Evolutionary conservation across 1,140 invertebrate species (phyloP), one percentile per base, ranked within the genome.

Genomic region (Latrodectus geometricus): DNA sequence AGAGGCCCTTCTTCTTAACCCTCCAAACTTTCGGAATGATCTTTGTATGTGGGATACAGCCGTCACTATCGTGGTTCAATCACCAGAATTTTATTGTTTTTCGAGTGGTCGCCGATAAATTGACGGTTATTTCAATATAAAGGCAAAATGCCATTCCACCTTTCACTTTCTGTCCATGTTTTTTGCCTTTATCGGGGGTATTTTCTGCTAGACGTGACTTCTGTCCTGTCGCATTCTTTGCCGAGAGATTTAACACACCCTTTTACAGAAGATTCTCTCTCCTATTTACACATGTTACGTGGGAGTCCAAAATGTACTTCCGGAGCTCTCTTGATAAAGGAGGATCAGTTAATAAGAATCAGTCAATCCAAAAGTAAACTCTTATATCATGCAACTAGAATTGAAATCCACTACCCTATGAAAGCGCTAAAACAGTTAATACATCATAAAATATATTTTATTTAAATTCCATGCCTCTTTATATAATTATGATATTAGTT

Each of bases 71-170:
- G 65, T 65, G 56, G 69, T 74, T 82, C 21, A 52, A 82, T 84
- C 70, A 73, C 69, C 14, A 17, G 66, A 56, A 61, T 86, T 78
- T 86, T 69, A 86, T 78, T 86, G 75, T 77, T 86, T 86, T 78
- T 61, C 65, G 65, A 77, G 74, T 85, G 82, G 73, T 66, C 54
- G 21, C 74, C 83, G 72, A 83, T 83, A 72, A 83, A 83, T 83
- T 83, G 80, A 83, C 80, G 70, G 80, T 83, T 83, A 83, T 83
- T 83, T 83, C 80, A 83, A 83, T 83, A 72, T 68, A 83, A 83
- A 68, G 80, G 80, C 78, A 80, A 80, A 80, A 80, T 80, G 78
- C 72, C 80, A 83, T 74, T 83, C 69, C 56, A 48, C 21, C 48
- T 48, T 61, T 61, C 17, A 11, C 68, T 69, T n/a, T n/a, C 20